Conservation (phyloP, 2,797 vertebrate species). For the Anolis apletophallus region DNA sequence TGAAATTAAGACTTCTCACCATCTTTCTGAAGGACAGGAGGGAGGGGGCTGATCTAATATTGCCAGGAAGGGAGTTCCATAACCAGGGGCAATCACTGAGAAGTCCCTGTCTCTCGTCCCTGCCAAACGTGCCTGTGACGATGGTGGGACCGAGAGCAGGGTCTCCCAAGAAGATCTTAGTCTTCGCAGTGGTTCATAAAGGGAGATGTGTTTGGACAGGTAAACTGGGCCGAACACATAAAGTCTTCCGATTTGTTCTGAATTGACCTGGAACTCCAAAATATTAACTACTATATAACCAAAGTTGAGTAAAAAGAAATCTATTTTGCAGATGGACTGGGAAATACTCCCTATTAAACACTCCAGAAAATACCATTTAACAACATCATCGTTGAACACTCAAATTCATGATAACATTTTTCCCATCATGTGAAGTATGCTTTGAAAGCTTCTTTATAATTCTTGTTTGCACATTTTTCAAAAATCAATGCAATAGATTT, state of each 20-base stretch:
- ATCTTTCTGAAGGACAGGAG: no score
- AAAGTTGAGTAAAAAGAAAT: not conserved
- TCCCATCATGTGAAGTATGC: constrained; percentile 6
- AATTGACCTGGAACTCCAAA: not conserved
- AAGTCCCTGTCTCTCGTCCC: no score
- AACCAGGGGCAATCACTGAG: no score
- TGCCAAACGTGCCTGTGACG: no score
- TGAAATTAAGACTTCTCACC: not conserved
- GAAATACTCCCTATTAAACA: not conserved
- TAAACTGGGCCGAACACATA: no score
- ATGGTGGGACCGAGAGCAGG: no score
- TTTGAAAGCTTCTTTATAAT: constrained; percentile 28
- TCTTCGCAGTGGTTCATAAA: no score
- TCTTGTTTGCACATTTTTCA: not conserved
- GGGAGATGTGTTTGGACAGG: no score
- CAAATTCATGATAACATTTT: constrained; percentile 7
- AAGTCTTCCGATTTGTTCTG: not conserved
- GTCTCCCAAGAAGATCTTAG: no score
- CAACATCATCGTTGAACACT: not conserved
- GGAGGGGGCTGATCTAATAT: no score
- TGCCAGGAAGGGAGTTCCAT: no score
- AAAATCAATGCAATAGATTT: constrained; percentile 13
- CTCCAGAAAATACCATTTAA: not conserved
- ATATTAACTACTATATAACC: not conserved
- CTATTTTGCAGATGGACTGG: not conserved